Percentiles rank a stretch among this genome's conserved stretches.
Evolutionary conservation across 1,140 invertebrate genomes (phyloP).

Genomic region (Bombus impatiens): DNA sequence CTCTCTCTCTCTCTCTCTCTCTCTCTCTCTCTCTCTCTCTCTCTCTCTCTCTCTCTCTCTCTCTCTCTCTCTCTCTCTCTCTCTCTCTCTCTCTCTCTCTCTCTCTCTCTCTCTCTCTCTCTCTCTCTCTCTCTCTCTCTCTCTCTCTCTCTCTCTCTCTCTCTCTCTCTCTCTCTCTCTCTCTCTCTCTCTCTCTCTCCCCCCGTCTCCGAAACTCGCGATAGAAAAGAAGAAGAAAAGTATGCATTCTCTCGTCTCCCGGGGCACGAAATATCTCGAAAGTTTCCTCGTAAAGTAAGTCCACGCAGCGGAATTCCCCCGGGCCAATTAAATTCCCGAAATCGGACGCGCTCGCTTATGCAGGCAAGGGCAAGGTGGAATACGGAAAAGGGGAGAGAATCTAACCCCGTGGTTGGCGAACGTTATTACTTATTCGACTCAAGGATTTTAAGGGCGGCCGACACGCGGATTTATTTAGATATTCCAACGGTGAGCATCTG

Average conservation of each 20-base stretch:
- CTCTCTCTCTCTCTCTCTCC: not conserved
- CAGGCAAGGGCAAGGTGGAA: slow-evolving; percentile 62
- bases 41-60: not conserved
- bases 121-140: not conserved
- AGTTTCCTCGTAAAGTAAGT: slow-evolving; percentile 75
- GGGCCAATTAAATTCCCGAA: slow-evolving; percentile 79
- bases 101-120: not conserved
- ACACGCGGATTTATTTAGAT: slow-evolving; percentile 79
- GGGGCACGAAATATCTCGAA: slow-evolving; percentile 67
- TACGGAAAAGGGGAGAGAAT: slow-evolving; percentile 50
- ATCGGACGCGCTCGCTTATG: slow-evolving; percentile 75
- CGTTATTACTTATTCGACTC: slow-evolving; percentile 80
- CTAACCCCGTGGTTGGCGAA: slow-evolving; percentile 47
- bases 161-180: too few species aligned
- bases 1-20: not conserved
- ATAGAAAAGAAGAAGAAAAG: not conserved
- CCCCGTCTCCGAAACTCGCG: too few species aligned
- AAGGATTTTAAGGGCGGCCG: slow-evolving; percentile 67
- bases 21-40: not conserved
- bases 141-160: not conserved
- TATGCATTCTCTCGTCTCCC: not conserved
- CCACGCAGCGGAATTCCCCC: slow-evolving; percentile 63
- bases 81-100: not conserved
- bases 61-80: not conserved
- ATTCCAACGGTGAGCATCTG: slow-evolving; percentile 78